Percentiles rank a stretch among this genome's conserved stretches.
These are phyloP conservation scores for Trachelus troglodyta DNA, from an alignment of 2,888 invertebrate genomes.

Conservation along the genomic window DNA sequence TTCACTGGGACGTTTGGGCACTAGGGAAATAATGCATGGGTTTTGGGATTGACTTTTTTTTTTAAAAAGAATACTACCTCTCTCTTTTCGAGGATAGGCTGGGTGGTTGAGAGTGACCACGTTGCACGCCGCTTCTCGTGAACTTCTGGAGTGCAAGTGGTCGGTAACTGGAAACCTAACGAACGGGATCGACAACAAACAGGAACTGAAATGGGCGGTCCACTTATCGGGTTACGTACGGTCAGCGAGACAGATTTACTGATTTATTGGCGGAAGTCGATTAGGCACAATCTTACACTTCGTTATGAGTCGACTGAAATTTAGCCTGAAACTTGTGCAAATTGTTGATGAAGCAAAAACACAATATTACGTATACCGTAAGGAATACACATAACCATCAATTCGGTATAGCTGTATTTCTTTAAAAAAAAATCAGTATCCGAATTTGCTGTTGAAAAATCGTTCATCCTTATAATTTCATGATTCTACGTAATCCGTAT, in stretches of 20 bases:
- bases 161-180: slow-evolving; percentile 35
- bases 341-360: background rate
- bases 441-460: background rate
- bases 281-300: slow-evolving; percentile 51
- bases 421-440: background rate
- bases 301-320: slow-evolving; percentile 19
- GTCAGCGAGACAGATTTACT: slow-evolving; percentile 26
- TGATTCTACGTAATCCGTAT: slow-evolving; percentile 27
- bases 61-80: background rate
- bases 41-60: background rate
- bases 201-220: slow-evolving; percentile 50
- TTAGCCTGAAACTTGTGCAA: background rate
- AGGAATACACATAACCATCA: background rate
- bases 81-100: background rate
- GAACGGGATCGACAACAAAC: slow-evolving; percentile 52
- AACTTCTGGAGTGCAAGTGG: slow-evolving; percentile 38
- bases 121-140: slow-evolving; percentile 16
- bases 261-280: slow-evolving; percentile 59
- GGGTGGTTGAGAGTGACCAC: background rate
- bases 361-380: background rate
- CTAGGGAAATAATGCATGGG: background rate
- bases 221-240: slow-evolving; percentile 49
- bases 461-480: background rate
- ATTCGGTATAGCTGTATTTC: background rate
- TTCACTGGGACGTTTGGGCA: background rate